Percentiles rank a stretch among this genome's conserved stretches.
Conservation (phyloP, 2,888 invertebrate genomes). For the Sesia bembeciformis region DNA sequence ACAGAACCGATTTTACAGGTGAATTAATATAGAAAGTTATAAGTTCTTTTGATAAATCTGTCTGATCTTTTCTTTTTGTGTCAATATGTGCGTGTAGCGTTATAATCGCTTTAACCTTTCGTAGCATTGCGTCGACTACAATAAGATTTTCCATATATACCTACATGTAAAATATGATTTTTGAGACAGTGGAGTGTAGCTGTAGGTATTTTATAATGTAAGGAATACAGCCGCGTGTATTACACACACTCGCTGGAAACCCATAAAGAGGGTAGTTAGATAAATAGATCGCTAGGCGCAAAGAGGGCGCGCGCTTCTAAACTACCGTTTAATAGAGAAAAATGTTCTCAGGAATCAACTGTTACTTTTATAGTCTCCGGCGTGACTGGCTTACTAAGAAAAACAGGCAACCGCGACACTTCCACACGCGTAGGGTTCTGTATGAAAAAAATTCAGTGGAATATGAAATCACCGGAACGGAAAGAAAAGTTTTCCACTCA, state of each 20-base stretch:
- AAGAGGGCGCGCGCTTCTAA: slow-evolving; percentile 36
- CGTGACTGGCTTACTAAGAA: slow-evolving; percentile 33
- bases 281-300: slow-evolving; percentile 47
- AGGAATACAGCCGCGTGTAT: slow-evolving; percentile 24
- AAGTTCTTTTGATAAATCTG: too few species aligned
- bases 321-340: slow-evolving; percentile 53
- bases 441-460: neutral
- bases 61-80: too few species aligned
- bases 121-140: too few species aligned
- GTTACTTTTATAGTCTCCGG: slow-evolving; percentile 38
- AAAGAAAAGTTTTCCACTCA: neutral
- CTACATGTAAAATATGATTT: too few species aligned
- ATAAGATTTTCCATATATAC: too few species aligned
- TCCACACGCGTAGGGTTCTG: neutral
- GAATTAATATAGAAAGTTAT: too few species aligned
- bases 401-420: neutral
- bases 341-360: slow-evolving; percentile 49
- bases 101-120: too few species aligned
- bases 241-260: slow-evolving; percentile 33
- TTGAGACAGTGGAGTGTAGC: too few species aligned
- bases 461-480: too few species aligned
- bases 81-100: too few species aligned
- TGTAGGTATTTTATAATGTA: neutral
- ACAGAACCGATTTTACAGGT: too few species aligned
- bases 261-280: slow-evolving; percentile 52